Conservation (phyloP, 1,140 invertebrate genomes). For the Phortica variegata region DNA sequence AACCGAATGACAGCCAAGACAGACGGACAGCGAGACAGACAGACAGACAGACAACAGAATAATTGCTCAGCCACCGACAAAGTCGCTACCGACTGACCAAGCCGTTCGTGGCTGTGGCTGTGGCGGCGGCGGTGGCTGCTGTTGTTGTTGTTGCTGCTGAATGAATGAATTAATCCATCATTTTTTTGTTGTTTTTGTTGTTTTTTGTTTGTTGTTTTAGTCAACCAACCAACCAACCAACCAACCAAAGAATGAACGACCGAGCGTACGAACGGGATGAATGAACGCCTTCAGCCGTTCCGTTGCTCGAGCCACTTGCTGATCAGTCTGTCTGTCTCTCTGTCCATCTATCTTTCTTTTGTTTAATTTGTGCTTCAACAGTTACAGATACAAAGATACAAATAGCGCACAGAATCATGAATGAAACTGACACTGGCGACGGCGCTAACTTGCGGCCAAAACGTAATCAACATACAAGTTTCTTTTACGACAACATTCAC, state of each 20-base stretch:
- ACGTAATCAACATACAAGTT: constrained; percentile 46
- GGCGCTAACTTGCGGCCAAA: constrained; percentile 43
- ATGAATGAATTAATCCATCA: constrained; percentile 34
- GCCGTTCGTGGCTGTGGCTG: too few relatives aligned
- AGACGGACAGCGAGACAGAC: not conserved
- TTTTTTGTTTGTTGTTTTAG: too few relatives aligned
- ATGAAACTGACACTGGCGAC: constrained; percentile 4
- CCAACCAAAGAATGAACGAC: not conserved
- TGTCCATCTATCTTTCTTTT: not conserved
- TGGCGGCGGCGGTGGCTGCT: not conserved
- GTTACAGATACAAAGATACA: constrained; percentile 10
- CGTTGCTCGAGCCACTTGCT: too few relatives aligned
- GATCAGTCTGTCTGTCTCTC: not conserved
- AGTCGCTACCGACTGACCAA: not conserved
- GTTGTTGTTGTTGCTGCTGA: constrained; percentile 27
- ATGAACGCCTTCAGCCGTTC: constrained; percentile 20
- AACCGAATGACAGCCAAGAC: not conserved
- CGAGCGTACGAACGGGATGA: too few relatives aligned
- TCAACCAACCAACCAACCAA: not conserved
- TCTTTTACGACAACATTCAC: constrained; percentile 35
- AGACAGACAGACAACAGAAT: not conserved
- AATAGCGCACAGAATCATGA: too few relatives aligned
- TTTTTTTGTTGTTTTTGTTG: constrained; percentile 17
- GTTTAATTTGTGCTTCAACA: not conserved
- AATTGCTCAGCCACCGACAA: not conserved